A percentile compares a stretch with the other conserved stretches of the same genome.
Conservation (phyloP, 2,113 vertebrate genomes). For the Eulemur macaco region DNA sequence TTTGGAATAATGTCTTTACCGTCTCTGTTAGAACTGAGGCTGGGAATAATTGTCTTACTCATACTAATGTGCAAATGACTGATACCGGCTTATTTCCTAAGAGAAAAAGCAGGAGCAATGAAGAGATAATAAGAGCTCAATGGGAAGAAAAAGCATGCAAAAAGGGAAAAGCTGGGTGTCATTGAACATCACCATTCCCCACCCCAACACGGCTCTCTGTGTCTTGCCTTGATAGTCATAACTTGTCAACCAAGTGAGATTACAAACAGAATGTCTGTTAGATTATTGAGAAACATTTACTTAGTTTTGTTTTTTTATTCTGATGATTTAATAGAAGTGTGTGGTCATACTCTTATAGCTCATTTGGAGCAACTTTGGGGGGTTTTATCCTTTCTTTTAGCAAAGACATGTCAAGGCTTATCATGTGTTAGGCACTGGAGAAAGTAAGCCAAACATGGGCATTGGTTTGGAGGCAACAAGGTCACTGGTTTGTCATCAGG, state of each 20-base stretch:
- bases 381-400: neutral
- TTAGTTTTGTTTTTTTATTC: neutral
- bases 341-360: neutral
- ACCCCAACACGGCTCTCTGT: neutral
- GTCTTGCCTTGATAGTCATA: neutral
- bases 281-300: neutral
- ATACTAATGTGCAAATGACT: neutral
- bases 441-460: neutral
- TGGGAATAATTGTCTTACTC: neutral
- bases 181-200: fast-evolving
- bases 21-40: neutral
- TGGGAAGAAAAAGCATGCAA: neutral
- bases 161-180: neutral
- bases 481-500: neutral
- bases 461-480: neutral
- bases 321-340: neutral
- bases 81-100: neutral
- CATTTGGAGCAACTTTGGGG: neutral
- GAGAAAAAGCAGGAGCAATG: neutral
- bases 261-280: neutral
- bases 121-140: neutral
- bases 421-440: neutral
- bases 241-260: neutral
- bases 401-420: neutral
- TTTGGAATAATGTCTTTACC: neutral